Evolutionary conservation across 2,113 vertebrate genomes (phyloP), one percentile per base, ranked within the genome.

Genomic region (Aphelocoma coerulescens): DNA sequence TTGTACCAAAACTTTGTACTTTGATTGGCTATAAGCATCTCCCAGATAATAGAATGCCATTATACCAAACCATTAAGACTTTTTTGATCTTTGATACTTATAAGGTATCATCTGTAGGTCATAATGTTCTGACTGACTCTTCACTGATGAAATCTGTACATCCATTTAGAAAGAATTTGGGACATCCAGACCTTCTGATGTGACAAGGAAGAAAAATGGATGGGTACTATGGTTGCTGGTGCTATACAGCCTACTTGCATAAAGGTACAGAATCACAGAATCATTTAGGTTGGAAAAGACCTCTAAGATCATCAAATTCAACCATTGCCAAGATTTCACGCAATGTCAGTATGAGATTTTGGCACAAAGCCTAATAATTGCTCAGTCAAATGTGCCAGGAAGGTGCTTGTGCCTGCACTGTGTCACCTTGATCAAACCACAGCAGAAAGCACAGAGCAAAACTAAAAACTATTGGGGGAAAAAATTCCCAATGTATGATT

Each of bases 301-400:
- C 27, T 52, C 63, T 59, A 39, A 69, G 22, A 69, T 61, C 46
- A 61, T 46, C 46, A 52, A 52, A 46, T 28, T 61, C 33, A 69
- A 16, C 27, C 0, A 0, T 28, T 87, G 12, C 37, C 33, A 77
- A 77, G 27, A 68, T 77, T 43, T n/a, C 65, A 43, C 0, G 0
- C 14, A 69, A 33, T 4, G 7, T 16, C 37, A 85, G 13, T 55
- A 35, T 14, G 37, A 49, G 32, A 35, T 52, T 41, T 54, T 73
- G 51, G 55, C 30, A 30, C 39, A 48, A 14, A 8, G 9, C 16
- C 20, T 63, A 32, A 83, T 67, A 72, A 17, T 76, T 33, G 4
- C 33, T 85, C 3, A 2, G 48, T 72, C 28, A 59, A 10, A 72
- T 52, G 22, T 28, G 35, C 26, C 1, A 14, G 23, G 20, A 66